Base-by-base conservation (phyloP, 2,113 vertebrate genomes). In the Eidolon helvum region DNA sequence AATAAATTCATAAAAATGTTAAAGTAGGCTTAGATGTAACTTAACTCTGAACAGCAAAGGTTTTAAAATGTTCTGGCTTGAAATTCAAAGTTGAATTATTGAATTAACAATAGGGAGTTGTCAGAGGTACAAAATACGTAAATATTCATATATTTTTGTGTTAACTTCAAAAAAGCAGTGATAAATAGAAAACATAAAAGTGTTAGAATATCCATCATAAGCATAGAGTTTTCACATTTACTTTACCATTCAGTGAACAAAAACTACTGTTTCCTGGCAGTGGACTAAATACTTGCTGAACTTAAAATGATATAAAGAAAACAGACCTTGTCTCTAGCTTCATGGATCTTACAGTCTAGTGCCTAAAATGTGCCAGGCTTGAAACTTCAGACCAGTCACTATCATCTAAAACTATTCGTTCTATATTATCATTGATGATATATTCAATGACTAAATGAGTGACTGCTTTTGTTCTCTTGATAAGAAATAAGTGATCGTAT, bases 181-280 rank as follows among this genome's bases (percentile, higher is more conserved):
- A 63, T 74, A 68, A 9, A 40, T 57, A 80, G 14, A 65, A 88
- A 78, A 53, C 26, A 57, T 33, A 28, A 78, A 84, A 90, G 48
- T 7, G 38, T 78, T 94, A 63, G 14, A 18, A 61, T 86, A 61
- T 90, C 63, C 53, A 26, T 82, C 28, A 85, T 84, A 74, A 90
- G 40, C 68, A 33, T 65, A 77, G 69, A 79, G 63, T 63, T 90
- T 95, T 97, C 72, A 66, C 68, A 85, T 77, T 94, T 69, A 87
- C 30, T 55, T 96, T 45, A 91, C 63, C n/a, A 68, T 87, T 69
- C 59, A 61, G 2, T 66, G 43, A 89, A 75, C n/a, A 89, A 75
- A 89, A 61, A 48, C 68, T 48, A 16, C 71, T 55, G 38, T 63
- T 84, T 82, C 85, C 33, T 78, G 78, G 38, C 57, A 43, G 75